Evolutionary conservation across 2,797 vertebrate genomes (phyloP), one percentile per base, ranked within the genome.

Genomic region (Graptemys geographica): DNA sequence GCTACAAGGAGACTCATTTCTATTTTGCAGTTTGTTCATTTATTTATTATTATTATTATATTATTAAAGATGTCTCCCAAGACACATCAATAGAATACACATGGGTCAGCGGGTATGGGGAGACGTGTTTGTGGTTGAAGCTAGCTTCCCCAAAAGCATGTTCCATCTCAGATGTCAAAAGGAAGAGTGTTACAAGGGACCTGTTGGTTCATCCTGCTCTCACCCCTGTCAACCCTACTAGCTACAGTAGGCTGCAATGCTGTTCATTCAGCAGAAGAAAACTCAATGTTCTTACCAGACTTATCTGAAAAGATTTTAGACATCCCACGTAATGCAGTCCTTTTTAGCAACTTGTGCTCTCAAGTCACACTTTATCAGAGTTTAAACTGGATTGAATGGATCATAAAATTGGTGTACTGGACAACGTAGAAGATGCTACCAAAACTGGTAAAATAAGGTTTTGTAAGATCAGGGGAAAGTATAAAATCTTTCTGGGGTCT

Each of bases 301-400:
- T 69, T 56, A 86, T 88, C 49, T 88, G 56, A 88, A 90, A 94
- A 56, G 53, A 79, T 91, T 96, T 95, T 23, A 93, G 84, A 94
- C 93, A 92, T 90, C 88, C 53, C 83, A 84, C 76, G 89, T 84
- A 96, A 94, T 62, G 52, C 19, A 93, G 53, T 53, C 79, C 82
- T 93, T 94, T 96, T 95, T 21, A 94, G 96, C 83, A 88, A 7
- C 69, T 25, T 93, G 79, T 90, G 91, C 87, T 91, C 92, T 65
- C 0, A 0, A 96, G 86, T 76, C 16, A 78, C 41, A 85, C 94
- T 85, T 78, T 85, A 87, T 89, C 86, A 62, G 86, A 93, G 72
- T 69, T 62, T 94, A 93, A 94, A 55, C 86, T 91, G 91, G 89
- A 92, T 76, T 86, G 92, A 96, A 88, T 74, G 90, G 94, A 91